phyloP scores from a whole-genome alignment of 1,140 invertebrate genomes.

The Drosophila prosaltans region DNA sequence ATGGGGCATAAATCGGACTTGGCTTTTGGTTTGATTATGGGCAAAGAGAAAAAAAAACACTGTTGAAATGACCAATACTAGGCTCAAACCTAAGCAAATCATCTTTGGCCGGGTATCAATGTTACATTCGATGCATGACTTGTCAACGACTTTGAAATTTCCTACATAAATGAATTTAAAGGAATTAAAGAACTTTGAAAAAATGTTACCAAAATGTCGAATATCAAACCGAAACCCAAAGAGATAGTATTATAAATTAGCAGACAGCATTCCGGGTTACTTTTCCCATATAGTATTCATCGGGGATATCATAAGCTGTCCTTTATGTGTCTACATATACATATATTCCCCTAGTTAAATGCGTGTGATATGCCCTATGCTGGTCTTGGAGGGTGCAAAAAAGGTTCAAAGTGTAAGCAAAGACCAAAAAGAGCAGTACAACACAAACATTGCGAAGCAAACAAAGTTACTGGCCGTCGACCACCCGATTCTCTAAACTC shows the following conservation, averaged over 20 bases:
- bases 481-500: constrained; percentile 30
- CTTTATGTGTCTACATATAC: background rate
- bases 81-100: background rate
- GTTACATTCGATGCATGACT: too few species aligned
- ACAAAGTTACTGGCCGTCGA: constrained; percentile 55
- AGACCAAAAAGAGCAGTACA: constrained; percentile 27
- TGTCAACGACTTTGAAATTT: background rate
- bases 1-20: constrained; percentile 2
- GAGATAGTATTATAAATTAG: background rate
- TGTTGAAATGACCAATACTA: background rate
- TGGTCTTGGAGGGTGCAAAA: constrained; percentile 8
- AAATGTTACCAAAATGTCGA: too few species aligned
- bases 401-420: constrained; percentile 61
- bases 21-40: background rate
- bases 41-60: background rate
- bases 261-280: background rate
- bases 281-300: too few species aligned
- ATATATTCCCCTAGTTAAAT: background rate
- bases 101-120: background rate
- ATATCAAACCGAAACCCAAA: background rate
- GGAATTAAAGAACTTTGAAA: background rate
- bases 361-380: constrained; percentile 27
- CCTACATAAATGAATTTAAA: background rate
- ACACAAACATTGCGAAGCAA: constrained; percentile 65
- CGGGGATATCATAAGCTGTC: too few species aligned